These are phyloP conservation scores for Choristoneura fumiferana DNA, from an alignment of 1,140 invertebrate genomes.

Conservation along the genomic window DNA sequence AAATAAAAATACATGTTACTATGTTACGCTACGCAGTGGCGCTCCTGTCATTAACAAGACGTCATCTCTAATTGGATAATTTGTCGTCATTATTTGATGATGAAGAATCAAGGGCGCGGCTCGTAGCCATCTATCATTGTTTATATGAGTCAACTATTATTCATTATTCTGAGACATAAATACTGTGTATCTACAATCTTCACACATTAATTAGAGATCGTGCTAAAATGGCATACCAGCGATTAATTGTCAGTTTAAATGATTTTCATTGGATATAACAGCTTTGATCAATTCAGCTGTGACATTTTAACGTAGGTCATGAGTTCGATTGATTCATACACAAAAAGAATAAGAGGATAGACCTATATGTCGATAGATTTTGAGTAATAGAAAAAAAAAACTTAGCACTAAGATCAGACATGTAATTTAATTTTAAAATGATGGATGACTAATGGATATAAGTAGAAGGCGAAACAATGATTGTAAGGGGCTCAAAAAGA, in stretches of 20 bases:
- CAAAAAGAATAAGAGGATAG: too few relatives aligned
- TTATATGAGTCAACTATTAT: conserved; percentile 38
- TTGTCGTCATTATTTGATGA: conserved; percentile 56
- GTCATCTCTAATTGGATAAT: conserved; percentile 47
- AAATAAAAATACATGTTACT: too few relatives aligned
- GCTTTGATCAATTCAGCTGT: conserved; percentile 23
- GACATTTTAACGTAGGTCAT: neutral
- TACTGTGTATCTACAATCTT: neutral
- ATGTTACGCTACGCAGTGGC: too few relatives aligned
- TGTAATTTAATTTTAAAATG: conserved; percentile 5
- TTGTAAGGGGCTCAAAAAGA: conserved; percentile 7
- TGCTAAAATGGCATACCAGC: too few relatives aligned
- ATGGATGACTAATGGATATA: conserved; percentile 10
- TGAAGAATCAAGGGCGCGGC: conserved; percentile 44
- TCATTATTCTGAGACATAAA: conserved; percentile 9
- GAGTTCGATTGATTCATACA: too few relatives aligned
- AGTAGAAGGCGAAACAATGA: neutral
- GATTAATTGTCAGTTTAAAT: too few relatives aligned
- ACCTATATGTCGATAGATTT: too few relatives aligned
- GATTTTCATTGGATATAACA: conserved; percentile 23
- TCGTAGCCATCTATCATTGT: conserved; percentile 52
- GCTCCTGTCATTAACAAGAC: conserved; percentile 22
- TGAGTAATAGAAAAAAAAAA: too few relatives aligned
- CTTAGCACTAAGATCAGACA: too few relatives aligned
- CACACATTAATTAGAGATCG: too few relatives aligned